These are phyloP conservation scores for Maniola jurtina DNA, from an alignment of 1,140 invertebrate species.

Conservation along the genomic window DNA sequence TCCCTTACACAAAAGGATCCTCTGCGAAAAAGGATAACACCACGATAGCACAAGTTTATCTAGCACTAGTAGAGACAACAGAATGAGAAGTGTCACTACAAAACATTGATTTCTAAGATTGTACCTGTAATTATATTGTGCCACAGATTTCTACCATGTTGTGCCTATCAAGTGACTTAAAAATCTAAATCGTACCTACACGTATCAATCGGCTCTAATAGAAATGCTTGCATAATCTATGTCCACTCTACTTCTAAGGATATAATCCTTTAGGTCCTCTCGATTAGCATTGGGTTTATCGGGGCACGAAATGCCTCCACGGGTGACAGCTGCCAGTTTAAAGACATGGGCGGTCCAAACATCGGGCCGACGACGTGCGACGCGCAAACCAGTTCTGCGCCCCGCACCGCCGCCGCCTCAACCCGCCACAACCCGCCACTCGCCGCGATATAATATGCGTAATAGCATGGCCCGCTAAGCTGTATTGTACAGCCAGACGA, in stretches of 20 bases:
- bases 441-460: constrained; percentile 50
- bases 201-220: too few species aligned
- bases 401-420: constrained; percentile 41
- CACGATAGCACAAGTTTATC: too few species aligned
- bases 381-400: constrained; percentile 61
- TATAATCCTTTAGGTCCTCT: constrained; percentile 11
- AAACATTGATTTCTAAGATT: too few species aligned
- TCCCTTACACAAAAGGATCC: too few species aligned
- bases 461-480: constrained; percentile 59
- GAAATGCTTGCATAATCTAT: neutral
- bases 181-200: too few species aligned
- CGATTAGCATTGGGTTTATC: constrained; percentile 2
- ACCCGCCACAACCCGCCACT: constrained; percentile 54
- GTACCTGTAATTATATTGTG: too few species aligned
- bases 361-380: constrained; percentile 21
- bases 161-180: too few species aligned
- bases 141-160: too few species aligned
- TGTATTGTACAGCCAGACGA: constrained; percentile 66
- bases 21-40: too few species aligned
- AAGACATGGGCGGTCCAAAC: constrained; percentile 19
- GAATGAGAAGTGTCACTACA: too few species aligned
- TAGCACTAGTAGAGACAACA: too few species aligned
- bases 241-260: neutral
- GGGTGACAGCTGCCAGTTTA: constrained; percentile 38
- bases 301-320: constrained; percentile 21